Evolutionary conservation across 2,113 vertebrate genomes (phyloP).

Genomic region (Raphicerus campestris): DNA sequence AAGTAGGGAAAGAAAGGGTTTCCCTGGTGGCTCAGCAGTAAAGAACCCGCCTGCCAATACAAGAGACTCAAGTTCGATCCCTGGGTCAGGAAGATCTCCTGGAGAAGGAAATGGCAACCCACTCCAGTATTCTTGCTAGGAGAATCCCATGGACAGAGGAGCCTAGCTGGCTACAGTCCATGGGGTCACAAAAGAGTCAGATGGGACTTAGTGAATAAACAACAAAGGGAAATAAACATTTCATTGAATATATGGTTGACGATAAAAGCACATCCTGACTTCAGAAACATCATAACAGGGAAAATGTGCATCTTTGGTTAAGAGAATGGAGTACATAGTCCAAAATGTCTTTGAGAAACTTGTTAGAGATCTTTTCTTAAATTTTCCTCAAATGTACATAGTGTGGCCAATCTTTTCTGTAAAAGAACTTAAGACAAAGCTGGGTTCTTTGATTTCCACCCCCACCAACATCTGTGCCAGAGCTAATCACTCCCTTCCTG

Average conservation of each 20-base stretch:
- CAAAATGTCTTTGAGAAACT: neutral
- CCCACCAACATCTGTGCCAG: neutral
- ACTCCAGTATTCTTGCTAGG: neutral
- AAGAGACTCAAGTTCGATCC: neutral
- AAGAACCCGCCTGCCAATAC: neutral
- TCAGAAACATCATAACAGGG: neutral
- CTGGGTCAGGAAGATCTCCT: neutral
- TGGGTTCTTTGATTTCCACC: neutral
- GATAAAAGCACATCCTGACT: neutral
- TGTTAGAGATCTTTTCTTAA: neutral
- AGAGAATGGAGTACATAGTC: neutral
- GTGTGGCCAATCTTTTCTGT: neutral
- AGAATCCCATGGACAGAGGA: neutral
- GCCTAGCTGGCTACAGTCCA: neutral
- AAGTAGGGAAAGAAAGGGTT: neutral
- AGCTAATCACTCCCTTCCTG: conserved; percentile 9
- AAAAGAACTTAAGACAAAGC: neutral
- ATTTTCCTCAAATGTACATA: neutral
- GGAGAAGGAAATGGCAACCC: neutral
- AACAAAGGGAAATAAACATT: neutral
- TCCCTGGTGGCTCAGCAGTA: neutral
- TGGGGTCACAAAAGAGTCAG: neutral
- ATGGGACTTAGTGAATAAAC: neutral
- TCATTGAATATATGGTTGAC: neutral
- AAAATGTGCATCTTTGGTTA: neutral